Percentiles rank a stretch among this genome's conserved stretches.
phyloP scores from a whole-genome alignment of 2,888 invertebrate genomes.

The Drosophila trichaetosa region DNA sequence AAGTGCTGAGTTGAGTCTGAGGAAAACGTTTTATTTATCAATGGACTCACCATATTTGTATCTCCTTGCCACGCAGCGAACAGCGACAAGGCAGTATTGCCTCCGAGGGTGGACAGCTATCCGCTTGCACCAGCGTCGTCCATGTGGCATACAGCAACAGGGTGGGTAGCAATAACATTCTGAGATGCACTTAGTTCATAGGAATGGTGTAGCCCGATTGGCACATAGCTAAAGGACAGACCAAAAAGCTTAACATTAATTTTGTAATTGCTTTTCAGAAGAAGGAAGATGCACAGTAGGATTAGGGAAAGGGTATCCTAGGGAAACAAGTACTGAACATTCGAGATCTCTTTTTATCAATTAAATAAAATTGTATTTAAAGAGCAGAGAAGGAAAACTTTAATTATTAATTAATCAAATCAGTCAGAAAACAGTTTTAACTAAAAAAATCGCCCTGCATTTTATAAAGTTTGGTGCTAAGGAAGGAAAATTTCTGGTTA shows the following conservation, averaged over 20 bases:
- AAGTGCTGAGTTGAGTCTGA: background rate
- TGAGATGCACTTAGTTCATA: constrained; percentile 40
- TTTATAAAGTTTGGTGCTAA: background rate
- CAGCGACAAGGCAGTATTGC: constrained; percentile 93
- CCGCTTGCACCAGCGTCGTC: constrained; percentile 45
- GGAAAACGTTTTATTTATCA: no score
- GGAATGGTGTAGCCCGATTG: constrained; percentile 15
- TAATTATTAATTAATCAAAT: background rate
- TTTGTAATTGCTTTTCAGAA: background rate
- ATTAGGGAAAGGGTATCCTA: background rate
- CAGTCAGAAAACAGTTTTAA: background rate
- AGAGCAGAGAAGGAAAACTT: background rate
- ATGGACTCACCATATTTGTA: constrained; percentile 91
- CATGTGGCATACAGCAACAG: constrained; percentile 49
- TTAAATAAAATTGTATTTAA: background rate
- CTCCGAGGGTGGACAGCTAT: constrained; percentile 90
- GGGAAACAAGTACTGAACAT: background rate
- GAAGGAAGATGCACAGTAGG: background rate
- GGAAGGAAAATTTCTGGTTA: background rate
- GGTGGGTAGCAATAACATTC: constrained; percentile 56
- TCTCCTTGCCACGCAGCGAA: constrained; percentile 90
- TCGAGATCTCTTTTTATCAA: no score
- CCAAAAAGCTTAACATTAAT: background rate
- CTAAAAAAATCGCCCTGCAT: background rate
- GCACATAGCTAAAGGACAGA: constrained; percentile 56